A percentile compares a stretch with the other conserved stretches of the same genome.
Conservation (phyloP, 2,113 vertebrate genomes). For the Cettia cetti region DNA sequence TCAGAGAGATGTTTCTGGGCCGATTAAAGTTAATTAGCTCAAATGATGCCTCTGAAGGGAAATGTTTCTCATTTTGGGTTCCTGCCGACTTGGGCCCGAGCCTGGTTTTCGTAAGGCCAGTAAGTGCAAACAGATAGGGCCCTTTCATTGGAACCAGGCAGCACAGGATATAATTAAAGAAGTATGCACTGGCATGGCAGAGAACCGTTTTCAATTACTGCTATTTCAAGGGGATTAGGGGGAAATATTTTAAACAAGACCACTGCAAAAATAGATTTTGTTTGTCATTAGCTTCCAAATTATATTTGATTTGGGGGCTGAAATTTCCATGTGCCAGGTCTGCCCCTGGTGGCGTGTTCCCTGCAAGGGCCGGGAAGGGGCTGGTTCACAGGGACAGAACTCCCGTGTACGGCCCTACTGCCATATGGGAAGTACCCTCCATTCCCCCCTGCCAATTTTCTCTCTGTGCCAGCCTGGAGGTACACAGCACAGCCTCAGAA, state of each 20-base stretch:
- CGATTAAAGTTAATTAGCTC: constrained; percentile 75
- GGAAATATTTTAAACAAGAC: constrained; percentile 76
- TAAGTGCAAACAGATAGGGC: constrained; percentile 75
- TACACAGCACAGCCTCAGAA: neutral
- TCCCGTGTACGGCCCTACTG: neutral
- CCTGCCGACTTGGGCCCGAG: constrained; percentile 66
- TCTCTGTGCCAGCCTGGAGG: neutral
- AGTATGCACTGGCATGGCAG: constrained; percentile 66
- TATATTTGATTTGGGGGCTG: constrained; percentile 71
- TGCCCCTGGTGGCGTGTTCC: neutral
- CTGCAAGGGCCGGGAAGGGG: constrained; percentile 29
- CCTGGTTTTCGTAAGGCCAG: constrained; percentile 75
- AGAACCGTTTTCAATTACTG: constrained; percentile 75
- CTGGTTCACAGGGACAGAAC: neutral
- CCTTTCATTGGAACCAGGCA: constrained; percentile 75
- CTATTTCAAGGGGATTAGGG: constrained; percentile 71
- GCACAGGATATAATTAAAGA: constrained; percentile 72
- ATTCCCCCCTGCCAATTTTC: neutral
- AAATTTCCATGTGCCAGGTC: constrained; percentile 65
- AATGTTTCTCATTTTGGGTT: constrained; percentile 70
- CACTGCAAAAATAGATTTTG: constrained; percentile 77
- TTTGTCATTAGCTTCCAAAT: constrained; percentile 78
- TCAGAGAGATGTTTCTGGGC: constrained; percentile 55
- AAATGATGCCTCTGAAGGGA: constrained; percentile 72
- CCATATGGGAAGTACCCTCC: neutral